Evolutionary conservation across 1,140 invertebrate genomes (phyloP), one percentile per base, ranked within the genome.

Genomic region (Drosophila ercepeae): DNA sequence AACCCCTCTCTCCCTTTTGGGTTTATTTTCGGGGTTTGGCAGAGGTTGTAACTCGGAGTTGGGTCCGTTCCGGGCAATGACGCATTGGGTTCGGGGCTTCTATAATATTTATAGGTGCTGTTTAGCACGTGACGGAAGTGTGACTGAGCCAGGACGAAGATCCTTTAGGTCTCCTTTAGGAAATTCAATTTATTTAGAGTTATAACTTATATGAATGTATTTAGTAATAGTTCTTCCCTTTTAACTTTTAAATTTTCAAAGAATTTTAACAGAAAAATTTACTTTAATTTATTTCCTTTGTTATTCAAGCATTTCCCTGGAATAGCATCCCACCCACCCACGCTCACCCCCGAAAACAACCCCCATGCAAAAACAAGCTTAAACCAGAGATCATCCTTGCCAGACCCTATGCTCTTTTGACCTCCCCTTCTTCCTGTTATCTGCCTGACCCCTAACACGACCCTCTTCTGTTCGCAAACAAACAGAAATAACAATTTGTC

Each of bases 401-500:
- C 2, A 39, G 27, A 11, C 48, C 55, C 36, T 52, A 69, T 73
- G 69, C 63, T 82, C 74, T 71, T 71, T 78, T 88, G 82, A 88
- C 77, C 82, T 68, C 39, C 36, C 27, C 42, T n/a, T n/a, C n/a
- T n/a, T n/a, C 29, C 48, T 21, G 45, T 29, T 36, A 44, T 44
- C 29, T n/a, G 18, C 7, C 36, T 54, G 58, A 67, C 70, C 75
- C 59, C 70, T 69, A 69, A 69, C 57, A 48, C 58, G 68, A 76
- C 76, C 59, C 76, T 67, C 57, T 57, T 55, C 60, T 44, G 39
- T 45, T 51, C 27, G 36, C 60, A 69, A 78, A 50, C 48, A 65
- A 74, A 86, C 45, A 71, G 34, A 65, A 75, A 86, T 54, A 88
- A 68, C 70, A 88, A 88, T 88, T 88, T 88, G 82, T 88, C 82